Evolutionary conservation across 2,888 invertebrate genomes (phyloP), one percentile per base, ranked within the genome.

Genomic region (Anthophora plumipes): DNA sequence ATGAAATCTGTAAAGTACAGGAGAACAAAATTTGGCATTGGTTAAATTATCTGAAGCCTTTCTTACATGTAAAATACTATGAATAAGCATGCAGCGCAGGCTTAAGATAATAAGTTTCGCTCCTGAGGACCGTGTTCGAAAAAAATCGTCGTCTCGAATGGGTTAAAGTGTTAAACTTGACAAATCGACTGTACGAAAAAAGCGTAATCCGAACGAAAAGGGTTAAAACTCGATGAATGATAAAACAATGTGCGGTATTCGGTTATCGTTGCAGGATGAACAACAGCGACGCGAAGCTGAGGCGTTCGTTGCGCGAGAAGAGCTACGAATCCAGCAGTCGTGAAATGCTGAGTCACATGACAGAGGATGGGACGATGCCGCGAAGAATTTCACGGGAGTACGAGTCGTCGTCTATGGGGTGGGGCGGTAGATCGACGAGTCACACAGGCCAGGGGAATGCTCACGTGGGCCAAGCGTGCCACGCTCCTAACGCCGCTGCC

Each of bases 271-370:
- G 0, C 59, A 88, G 87, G 74, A 63, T 88, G 41, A 89, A 84
- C 43, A 87, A 84, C 82, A 89, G 80, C 80, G 91, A 91, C 43
- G 89, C 91, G 6, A 89, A 91, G 68, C 68, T 91, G 77, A 86
- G 93, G 57, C 85, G 92, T 71, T 92, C 92, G 0, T 75, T 92
- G 59, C 88, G 92, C 12, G 92, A 92, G 70, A 86, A 89, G 75
- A 90, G 83, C 55, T 91, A 90, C 84, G 91, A 92, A 25, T 61
- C 88, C n/a, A 86, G 80, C 31, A 78, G 54, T 43, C 83, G 87
- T 7, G 85, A 88, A 22, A 31, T 86, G 69, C 72, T 91, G 79
- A 85, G 85, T 81, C 88, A 87, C 41, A 76, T 81, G 55, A 20
- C 17, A 14, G 89, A 90, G 74, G 89, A 87, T 60, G 89, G 88